Conservation (phyloP, 2,113 vertebrate genomes). For the Pao palembangensis region DNA sequence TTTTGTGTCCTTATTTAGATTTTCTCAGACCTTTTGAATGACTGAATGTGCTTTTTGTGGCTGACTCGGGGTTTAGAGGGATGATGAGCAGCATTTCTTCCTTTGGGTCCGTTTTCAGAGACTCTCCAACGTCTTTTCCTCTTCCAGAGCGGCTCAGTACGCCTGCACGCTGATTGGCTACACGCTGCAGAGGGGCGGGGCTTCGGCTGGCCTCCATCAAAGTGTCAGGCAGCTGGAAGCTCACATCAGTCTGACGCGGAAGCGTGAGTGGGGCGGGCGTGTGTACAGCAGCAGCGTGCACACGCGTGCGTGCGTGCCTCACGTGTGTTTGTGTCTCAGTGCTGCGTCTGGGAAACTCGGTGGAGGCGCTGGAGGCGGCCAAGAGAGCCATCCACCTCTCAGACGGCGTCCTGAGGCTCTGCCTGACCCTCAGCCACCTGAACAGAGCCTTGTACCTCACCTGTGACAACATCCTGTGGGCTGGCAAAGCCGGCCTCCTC, state of each 20-base stretch:
- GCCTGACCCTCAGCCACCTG: constrained; percentile 87
- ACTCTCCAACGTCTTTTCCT: neutral
- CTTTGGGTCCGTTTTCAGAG: neutral
- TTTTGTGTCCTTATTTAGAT: too few species aligned
- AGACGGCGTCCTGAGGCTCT: constrained; percentile 86
- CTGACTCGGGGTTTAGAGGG: too few species aligned
- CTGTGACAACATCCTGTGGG: constrained; percentile 94
- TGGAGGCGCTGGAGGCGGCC: constrained; percentile 85
- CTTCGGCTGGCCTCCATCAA: constrained; percentile 55
- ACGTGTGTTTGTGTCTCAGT: constrained; percentile 68
- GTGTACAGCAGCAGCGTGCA: neutral
- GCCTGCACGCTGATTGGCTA: constrained; percentile 83
- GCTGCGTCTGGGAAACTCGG: constrained; percentile 87
- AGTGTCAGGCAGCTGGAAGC: constrained; percentile 82
- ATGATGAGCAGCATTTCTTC: neutral
- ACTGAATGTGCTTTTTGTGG: too few species aligned
- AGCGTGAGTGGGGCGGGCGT: constrained; percentile 76
- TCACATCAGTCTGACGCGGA: constrained; percentile 86
- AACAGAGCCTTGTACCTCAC: constrained; percentile 90
- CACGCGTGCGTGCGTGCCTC: neutral
- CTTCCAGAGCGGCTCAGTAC: constrained; percentile 85
- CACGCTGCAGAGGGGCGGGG: constrained; percentile 76
- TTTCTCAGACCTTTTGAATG: too few species aligned
- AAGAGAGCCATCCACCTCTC: constrained; percentile 87
- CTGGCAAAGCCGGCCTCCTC: constrained; percentile 78